Percentiles rank a stretch among this genome's conserved stretches.
Conservation (phyloP, 2,113 vertebrate genomes). For the Gallinago undulata region DNA sequence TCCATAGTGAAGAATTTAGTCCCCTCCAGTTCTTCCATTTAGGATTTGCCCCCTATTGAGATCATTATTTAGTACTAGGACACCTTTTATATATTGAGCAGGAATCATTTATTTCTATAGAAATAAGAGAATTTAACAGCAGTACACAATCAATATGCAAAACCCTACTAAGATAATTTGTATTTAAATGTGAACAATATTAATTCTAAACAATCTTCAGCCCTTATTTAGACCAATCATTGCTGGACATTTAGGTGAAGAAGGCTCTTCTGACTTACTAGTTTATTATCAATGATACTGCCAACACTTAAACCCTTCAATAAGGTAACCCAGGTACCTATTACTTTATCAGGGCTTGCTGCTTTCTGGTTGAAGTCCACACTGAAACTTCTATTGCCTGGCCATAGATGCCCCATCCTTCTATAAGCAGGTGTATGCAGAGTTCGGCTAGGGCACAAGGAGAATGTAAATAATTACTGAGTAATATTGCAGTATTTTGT, state of each 20-base stretch:
- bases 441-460: neutral
- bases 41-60: slow-evolving; percentile 50
- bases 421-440: neutral
- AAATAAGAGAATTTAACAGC: slow-evolving; percentile 47
- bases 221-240: slow-evolving; percentile 24
- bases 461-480: neutral
- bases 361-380: neutral
- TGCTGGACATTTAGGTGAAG: slow-evolving; percentile 15
- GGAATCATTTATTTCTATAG: slow-evolving; percentile 72
- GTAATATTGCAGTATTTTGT: neutral
- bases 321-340: neutral
- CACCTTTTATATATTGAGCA: slow-evolving; percentile 59
- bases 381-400: neutral
- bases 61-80: slow-evolving; percentile 65
- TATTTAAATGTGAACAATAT: slow-evolving; percentile 35
- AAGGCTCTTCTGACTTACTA: slow-evolving; percentile 21
- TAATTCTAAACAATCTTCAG: slow-evolving; percentile 42
- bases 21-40: slow-evolving; percentile 24
- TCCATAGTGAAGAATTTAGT: slow-evolving; percentile 16
- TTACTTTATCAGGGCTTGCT: slow-evolving; percentile 5
- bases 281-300: neutral
- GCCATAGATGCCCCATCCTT: neutral
- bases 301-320: slow-evolving; percentile 30
- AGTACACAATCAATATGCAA: slow-evolving; percentile 44
- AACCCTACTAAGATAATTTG: slow-evolving; percentile 54